Conservation (phyloP, 1,140 invertebrate genomes). For the Sycophaga agraensis region DNA sequence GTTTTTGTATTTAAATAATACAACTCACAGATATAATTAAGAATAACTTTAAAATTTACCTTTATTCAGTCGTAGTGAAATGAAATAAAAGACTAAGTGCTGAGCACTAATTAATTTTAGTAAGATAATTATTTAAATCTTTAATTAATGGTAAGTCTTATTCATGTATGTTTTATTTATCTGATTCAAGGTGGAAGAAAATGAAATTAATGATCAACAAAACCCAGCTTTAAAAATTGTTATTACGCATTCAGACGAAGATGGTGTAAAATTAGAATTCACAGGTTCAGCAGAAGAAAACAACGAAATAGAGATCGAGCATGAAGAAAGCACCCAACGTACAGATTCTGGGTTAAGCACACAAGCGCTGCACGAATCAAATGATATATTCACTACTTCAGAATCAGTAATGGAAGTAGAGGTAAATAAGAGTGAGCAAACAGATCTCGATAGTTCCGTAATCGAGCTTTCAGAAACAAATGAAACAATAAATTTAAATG, state of each 20-base stretch:
- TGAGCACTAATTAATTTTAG: no score
- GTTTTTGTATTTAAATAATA: no score
- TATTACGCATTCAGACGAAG: conserved; percentile 18
- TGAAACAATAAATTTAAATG: conserved; percentile 48
- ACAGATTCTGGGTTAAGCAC: conserved; percentile 33
- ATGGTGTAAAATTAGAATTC: conserved; percentile 10
- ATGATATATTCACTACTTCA: conserved; percentile 47
- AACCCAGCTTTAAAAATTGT: conserved; percentile 11
- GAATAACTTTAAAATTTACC: no score
- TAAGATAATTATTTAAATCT: no score
- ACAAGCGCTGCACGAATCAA: conserved; percentile 39
- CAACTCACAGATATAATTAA: no score
- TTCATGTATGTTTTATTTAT: no score
- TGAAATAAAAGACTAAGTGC: no score
- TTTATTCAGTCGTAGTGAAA: no score
- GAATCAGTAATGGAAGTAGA: conserved; percentile 33
- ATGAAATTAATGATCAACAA: neutral
- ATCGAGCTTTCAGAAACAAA: conserved; percentile 40
- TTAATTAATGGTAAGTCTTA: no score
- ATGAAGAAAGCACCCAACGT: neutral
- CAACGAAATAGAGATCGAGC: neutral
- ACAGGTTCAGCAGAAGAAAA: conserved; percentile 3
- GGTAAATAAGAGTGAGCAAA: conserved; percentile 29
- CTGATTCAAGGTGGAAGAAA: conserved; percentile 1
- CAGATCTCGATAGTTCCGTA: conserved; percentile 37